A percentile compares a stretch with the other conserved stretches of the same genome.
Conservation (phyloP, 2,888 invertebrate species). For the Tricholauxania praeusta region DNA sequence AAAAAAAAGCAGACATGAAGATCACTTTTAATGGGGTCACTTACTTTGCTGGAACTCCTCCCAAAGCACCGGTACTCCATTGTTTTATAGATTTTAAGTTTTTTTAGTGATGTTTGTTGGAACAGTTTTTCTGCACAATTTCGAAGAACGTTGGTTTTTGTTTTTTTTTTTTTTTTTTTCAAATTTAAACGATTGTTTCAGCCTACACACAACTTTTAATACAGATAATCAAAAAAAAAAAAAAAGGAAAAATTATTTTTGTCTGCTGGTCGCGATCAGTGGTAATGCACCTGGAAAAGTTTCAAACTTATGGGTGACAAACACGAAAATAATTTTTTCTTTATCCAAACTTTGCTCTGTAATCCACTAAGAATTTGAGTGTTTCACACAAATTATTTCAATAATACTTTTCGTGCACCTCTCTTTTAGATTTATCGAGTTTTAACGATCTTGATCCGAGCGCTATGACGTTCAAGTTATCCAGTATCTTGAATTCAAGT, state of each 20-base stretch:
- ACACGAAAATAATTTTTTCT: conserved; percentile 3
- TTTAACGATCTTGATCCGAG: too few relatives aligned
- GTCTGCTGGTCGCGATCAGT: too few relatives aligned
- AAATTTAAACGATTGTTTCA: too few relatives aligned
- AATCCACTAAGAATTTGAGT: conserved; percentile 18
- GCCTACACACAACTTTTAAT: too few relatives aligned
- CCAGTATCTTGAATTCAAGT: neutral
- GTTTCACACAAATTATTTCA: conserved; percentile 12
- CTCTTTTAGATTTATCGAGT: too few relatives aligned
- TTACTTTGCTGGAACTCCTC: conserved; percentile 67
- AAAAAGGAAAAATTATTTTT: too few relatives aligned
- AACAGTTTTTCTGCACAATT: neutral
- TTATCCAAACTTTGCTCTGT: neutral
- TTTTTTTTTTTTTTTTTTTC: conserved; percentile 43
- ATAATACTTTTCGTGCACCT: too few relatives aligned
- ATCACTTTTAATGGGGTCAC: conserved; percentile 64
- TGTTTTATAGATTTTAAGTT: conserved; percentile 49
- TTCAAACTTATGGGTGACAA: conserved; percentile 32
- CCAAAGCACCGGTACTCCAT: conserved; percentile 68
- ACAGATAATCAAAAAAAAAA: too few relatives aligned
- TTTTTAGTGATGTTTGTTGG: conserved; percentile 39
- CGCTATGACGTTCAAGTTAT: too few relatives aligned
- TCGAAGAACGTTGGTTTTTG: conserved; percentile 22
- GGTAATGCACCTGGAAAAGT: too few relatives aligned
- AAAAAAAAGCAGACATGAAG: neutral